phyloP scores from a whole-genome alignment of 2,113 vertebrate species.

The Silurus asotus region DNA sequence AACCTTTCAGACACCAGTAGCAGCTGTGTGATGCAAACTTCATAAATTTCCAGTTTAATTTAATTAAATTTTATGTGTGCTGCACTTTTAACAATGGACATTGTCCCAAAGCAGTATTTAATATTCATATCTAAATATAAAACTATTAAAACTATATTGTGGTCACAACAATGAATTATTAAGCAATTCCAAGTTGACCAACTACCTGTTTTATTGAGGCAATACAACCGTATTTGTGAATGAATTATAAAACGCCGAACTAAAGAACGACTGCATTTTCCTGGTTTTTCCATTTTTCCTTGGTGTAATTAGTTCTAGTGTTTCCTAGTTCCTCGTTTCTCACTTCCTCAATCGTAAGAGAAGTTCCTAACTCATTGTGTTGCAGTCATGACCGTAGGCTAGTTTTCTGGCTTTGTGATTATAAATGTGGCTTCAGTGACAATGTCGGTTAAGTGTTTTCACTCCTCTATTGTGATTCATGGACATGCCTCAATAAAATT shows the following conservation, averaged over 20 bases:
- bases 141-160: not conserved
- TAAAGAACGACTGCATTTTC: not conserved
- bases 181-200: not conserved
- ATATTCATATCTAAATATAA: no score
- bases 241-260: not conserved
- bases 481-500: not conserved
- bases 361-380: slow-evolving; percentile 32
- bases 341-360: slow-evolving; percentile 10
- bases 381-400: not conserved
- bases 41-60: not conserved
- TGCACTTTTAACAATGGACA: no score
- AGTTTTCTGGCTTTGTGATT: not conserved
- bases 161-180: not conserved
- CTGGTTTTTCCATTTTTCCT: slow-evolving; percentile 24
- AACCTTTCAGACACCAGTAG: not conserved
- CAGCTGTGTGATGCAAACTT: not conserved
- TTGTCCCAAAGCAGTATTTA: no score
- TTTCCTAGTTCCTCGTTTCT: slow-evolving; percentile 30
- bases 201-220: not conserved
- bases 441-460: not conserved
- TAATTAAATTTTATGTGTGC: no score
- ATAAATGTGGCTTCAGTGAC: not conserved
- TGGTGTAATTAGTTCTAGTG: not conserved
- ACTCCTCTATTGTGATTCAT: not conserved
- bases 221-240: not conserved